Conservation (phyloP, 1,140 invertebrate genomes). For the Microvelia longipes region DNA sequence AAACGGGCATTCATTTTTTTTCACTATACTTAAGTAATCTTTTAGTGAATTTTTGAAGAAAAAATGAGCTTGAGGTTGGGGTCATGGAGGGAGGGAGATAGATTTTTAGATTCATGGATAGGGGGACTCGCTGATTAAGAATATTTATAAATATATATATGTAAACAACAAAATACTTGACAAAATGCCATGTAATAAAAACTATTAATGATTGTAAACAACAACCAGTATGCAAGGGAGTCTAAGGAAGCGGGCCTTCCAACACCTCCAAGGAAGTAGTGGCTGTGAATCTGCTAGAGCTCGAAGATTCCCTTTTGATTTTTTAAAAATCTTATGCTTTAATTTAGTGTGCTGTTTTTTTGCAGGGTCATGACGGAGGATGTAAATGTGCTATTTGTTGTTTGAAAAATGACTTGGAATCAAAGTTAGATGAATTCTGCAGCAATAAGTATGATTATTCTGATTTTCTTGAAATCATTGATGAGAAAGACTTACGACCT, state of each 20-base stretch:
- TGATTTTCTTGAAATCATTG: neutral
- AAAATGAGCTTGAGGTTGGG: too few relatives aligned
- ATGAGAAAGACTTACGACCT: neutral
- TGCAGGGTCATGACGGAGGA: neutral
- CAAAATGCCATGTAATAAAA: neutral
- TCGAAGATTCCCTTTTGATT: neutral
- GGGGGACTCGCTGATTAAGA: too few relatives aligned
- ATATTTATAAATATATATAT: too few relatives aligned
- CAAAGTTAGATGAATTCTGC: neutral
- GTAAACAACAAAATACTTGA: neutral
- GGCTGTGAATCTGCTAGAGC: neutral
- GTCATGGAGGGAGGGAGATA: too few relatives aligned
- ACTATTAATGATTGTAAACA: neutral
- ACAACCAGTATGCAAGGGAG: too few relatives aligned
- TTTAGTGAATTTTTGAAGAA: too few relatives aligned
- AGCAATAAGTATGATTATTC: neutral
- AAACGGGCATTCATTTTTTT: too few relatives aligned
- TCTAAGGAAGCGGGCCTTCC: too few relatives aligned
- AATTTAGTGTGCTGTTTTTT: neutral
- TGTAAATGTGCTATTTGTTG: neutral
- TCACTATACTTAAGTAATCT: too few relatives aligned
- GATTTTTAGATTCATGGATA: too few relatives aligned
- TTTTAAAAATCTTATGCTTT: neutral
- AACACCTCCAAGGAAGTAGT: too few relatives aligned
- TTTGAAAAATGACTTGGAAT: neutral